Evolutionary conservation across 2,888 invertebrate species (phyloP), one percentile per base, ranked within the genome.

Genomic region (Heliconius ismenius): DNA sequence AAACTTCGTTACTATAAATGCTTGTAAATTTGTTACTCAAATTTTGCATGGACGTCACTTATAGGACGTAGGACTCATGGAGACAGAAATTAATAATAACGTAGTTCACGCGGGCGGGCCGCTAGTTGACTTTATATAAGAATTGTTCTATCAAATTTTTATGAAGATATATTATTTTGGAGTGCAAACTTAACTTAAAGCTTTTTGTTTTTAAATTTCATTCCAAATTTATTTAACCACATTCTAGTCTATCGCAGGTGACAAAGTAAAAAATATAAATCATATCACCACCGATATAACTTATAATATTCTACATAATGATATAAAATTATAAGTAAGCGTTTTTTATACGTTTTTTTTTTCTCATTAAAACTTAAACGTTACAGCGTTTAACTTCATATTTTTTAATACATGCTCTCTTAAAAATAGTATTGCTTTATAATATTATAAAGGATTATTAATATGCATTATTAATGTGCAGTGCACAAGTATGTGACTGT

Each of bases 61-160:
- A 28, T 28, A 26, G 26, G 26, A 26, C 26, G 26, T 26, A n/a
- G n/a, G n/a, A n/a, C n/a, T n/a, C n/a, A n/a, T n/a, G n/a, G n/a
- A n/a, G n/a, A n/a, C n/a, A n/a, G n/a, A n/a, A n/a, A n/a, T n/a
- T n/a, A n/a, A n/a, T n/a, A n/a, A n/a, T n/a, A n/a, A n/a, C n/a
- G n/a, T n/a, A n/a, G n/a, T n/a, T n/a, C n/a, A n/a, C n/a, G n/a
- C n/a, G n/a, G n/a, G n/a, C n/a, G n/a, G n/a, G n/a, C n/a, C n/a
- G 26, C 28, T 28, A 4, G 4, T 76, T 72, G 62, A 69, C 69
- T 69, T 75, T 69, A 63, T 75, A 26, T 54, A 64, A 75, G 54
- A 73, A 24, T 72, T 76, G 54, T 58, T n/a, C 21, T 54, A 49
- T 70, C 9, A 54, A 28, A 60, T 76, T 26, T 54, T 18, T 64